Evolutionary conservation across 2,888 invertebrate genomes (phyloP), one percentile per base, ranked within the genome.

Genomic region (Lypha dubia): DNA sequence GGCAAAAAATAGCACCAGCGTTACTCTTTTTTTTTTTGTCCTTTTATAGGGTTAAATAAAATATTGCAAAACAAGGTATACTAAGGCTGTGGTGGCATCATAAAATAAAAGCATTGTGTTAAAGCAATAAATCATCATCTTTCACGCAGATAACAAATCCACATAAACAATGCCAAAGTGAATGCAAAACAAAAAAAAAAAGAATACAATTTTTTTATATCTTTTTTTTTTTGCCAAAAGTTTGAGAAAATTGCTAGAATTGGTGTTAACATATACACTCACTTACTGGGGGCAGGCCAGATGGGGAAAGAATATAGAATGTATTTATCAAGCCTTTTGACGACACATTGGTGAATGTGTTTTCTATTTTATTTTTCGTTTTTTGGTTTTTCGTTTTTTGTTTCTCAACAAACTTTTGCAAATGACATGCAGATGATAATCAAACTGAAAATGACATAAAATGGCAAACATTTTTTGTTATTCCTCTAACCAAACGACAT

Each of bases 71-170:
- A 62, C 17, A 74, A 80, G 74, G 71, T 71, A 74, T 71, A 74
- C 49, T 67, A 79, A 73, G 28, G 32, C 73, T 58, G 62, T 35
- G 63, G 62, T 35, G 63, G 49, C 65, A 77, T 77, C 82, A 82
- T 79, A 79, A 83, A 83, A 79, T 74, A 74, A 83, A 83, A 68
- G 74, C 79, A 79, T 79, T 70, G 46, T 63, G 46, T 63, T 70
- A 74, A 53, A 74, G 56, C 58, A 79, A 83, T 83, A 83, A 79
- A 83, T 83, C 83, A 83, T 74, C 79, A 70, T 83, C 83, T 68
- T 83, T 74, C 67, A 83, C 77, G 74, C 68, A 74, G 74, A 79
- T 73, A 83, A 53, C 56, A 58, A 79, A 65, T 79, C 46, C 73
- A 58, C 56, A 79, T 58, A 73, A 74, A 75, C 51, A 62, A 70